phyloP scores from a whole-genome alignment of 2,888 invertebrate genomes.

The Microplitis deprimator region DNA sequence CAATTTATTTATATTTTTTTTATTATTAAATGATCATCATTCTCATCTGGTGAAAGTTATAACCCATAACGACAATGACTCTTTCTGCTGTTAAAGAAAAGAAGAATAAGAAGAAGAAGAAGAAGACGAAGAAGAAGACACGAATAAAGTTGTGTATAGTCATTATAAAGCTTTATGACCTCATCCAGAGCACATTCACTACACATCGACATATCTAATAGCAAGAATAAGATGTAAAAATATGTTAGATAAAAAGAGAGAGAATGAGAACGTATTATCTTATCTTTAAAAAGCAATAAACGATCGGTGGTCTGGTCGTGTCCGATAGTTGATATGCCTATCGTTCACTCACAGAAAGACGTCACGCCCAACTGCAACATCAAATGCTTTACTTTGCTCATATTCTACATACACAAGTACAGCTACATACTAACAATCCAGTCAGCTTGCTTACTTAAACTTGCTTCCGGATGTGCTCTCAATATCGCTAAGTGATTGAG shows the following conservation, averaged over 20 bases:
- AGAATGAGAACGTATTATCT: slow-evolving; percentile 31
- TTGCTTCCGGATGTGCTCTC: slow-evolving; percentile 26
- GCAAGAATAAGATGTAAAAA: slow-evolving; percentile 21
- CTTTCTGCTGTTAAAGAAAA: neutral
- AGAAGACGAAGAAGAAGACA: neutral
- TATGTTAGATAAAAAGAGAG: slow-evolving; percentile 14
- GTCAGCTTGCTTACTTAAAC: neutral
- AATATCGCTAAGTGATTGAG: slow-evolving; percentile 20
- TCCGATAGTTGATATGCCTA: slow-evolving; percentile 33
- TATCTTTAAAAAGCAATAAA: slow-evolving; percentile 36
- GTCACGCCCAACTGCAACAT: slow-evolving; percentile 25
- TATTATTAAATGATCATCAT: slow-evolving; percentile 36
- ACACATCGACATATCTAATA: neutral
- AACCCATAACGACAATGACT: slow-evolving; percentile 30
- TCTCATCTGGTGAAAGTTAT: slow-evolving; percentile 37
- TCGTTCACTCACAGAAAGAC: slow-evolving; percentile 29
- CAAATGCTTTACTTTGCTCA: neutral
- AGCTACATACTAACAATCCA: neutral
- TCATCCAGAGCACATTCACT: slow-evolving; percentile 22
- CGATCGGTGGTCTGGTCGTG: slow-evolving; percentile 26
- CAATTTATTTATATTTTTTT: neutral
- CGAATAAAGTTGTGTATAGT: slow-evolving; percentile 7
- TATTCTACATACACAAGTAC: neutral
- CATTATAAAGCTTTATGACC: slow-evolving; percentile 10
- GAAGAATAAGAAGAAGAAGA: neutral